Conservation (phyloP, 2,113 vertebrate species). For the Channa argus region DNA sequence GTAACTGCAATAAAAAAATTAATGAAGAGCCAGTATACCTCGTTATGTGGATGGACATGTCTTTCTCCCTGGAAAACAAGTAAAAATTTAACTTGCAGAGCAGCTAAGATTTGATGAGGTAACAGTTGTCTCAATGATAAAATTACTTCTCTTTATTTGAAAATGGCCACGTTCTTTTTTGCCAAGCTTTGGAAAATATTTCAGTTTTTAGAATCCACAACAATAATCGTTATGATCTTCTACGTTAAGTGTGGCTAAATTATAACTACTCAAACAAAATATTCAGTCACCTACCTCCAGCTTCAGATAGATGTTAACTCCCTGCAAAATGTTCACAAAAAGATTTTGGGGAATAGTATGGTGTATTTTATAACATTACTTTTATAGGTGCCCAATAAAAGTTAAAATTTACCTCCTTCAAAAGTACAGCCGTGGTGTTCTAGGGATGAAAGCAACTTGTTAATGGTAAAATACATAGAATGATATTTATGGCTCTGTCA, state of each 20-base stretch:
- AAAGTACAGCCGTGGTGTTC: slow-evolving; percentile 43
- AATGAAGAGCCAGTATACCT: not conserved
- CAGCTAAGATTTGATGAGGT: not conserved
- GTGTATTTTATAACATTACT: not conserved
- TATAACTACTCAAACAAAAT: not conserved
- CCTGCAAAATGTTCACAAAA: slow-evolving; percentile 39
- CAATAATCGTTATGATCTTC: not conserved
- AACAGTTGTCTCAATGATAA: not conserved
- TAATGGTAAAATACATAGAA: not conserved
- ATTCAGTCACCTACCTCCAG: slow-evolving; percentile 46
- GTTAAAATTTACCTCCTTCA: slow-evolving; percentile 60
- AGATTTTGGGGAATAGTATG: no score
- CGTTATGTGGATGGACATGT: not conserved
- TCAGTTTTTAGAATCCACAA: not conserved
- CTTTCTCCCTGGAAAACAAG: slow-evolving; percentile 22
- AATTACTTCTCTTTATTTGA: not conserved
- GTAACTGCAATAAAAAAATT: not conserved
- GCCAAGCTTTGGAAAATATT: not conserved
- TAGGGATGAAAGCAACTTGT: slow-evolving; percentile 27
- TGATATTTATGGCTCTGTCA: no score
- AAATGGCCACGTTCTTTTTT: not conserved
- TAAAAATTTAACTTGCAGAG: not conserved
- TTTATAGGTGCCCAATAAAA: not conserved
- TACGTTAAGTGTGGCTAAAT: not conserved
- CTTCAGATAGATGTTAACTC: slow-evolving; percentile 64